Percentiles rank a stretch among this genome's conserved stretches.
These are phyloP conservation scores for Dunckerocampus dactyliophorus DNA, from an alignment of 2,113 vertebrate species.

Conservation along the genomic window DNA sequence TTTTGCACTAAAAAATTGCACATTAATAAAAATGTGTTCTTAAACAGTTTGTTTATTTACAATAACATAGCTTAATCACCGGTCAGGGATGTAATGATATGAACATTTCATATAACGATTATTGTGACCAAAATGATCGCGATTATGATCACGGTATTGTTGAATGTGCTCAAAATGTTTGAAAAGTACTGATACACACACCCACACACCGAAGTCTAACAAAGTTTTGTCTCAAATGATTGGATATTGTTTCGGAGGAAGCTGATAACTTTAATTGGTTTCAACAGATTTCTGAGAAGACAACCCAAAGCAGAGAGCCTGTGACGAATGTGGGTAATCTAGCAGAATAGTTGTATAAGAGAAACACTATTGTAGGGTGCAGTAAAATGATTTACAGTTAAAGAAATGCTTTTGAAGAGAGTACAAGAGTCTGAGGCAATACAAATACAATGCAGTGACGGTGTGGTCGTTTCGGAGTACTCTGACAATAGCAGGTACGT, in stretches of 20 bases:
- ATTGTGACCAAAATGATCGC: no score
- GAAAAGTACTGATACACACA: no score
- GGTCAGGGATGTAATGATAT: no score
- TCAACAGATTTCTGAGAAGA: conserved; percentile 24
- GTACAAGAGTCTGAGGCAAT: conserved; percentile 12
- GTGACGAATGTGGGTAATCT: conserved; percentile 57
- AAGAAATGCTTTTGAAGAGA: conserved; percentile 38
- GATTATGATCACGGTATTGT: no score
- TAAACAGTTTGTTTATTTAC: no score
- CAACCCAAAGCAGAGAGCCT: conserved; percentile 25
- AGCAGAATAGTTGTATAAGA: conserved; percentile 43
- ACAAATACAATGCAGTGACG: conserved; percentile 8
- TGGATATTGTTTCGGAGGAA: conserved; percentile 7
- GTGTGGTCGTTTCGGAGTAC: background rate
- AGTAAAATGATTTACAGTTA: conserved; percentile 53
- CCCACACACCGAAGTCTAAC: no score
- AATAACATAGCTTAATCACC: no score
- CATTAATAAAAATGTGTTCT: no score
- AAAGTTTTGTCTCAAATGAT: conserved; percentile 4
- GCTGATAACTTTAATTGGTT: conserved; percentile 20
- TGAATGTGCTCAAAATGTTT: no score
- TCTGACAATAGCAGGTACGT: background rate
- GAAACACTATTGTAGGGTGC: conserved; percentile 33
- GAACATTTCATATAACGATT: no score
- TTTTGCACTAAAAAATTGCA: no score